phyloP scores from a whole-genome alignment of 2,888 invertebrate genomes.

The Campoplex capitator region DNA sequence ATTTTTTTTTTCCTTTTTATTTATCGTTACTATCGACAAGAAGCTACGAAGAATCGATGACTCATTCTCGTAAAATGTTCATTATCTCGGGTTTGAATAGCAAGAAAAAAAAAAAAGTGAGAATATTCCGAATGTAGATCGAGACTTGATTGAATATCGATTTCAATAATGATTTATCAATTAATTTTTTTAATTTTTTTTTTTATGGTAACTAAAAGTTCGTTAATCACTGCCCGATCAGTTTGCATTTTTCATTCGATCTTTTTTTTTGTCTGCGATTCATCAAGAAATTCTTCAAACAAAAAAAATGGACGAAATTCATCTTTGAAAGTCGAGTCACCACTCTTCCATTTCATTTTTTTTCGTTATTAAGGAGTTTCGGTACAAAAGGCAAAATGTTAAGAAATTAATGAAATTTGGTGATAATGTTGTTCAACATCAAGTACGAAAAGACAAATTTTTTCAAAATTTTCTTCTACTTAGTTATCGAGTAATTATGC shows the following conservation, averaged over 20 bases:
- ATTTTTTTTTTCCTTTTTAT: not conserved
- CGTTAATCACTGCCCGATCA: not conserved
- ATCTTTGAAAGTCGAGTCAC: no score
- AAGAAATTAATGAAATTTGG: no score
- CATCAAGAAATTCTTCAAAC: not conserved
- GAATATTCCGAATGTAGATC: not conserved
- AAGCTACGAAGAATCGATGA: conserved; percentile 7
- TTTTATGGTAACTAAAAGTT: not conserved
- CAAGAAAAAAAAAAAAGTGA: not conserved
- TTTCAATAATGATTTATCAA: not conserved
- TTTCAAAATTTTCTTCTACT: no score
- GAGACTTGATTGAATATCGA: not conserved
- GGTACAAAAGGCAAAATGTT: no score
- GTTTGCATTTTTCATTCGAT: not conserved
- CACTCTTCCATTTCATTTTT: not conserved
- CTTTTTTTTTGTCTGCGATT: not conserved
- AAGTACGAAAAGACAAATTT: no score
- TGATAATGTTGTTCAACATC: no score
- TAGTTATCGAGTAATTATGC: no score
- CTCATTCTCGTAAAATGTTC: not conserved
- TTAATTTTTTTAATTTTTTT: not conserved
- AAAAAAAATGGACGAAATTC: not conserved
- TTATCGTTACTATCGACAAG: conserved; percentile 8
- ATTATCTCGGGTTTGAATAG: not conserved
- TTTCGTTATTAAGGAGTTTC: not conserved